Base-by-base conservation (phyloP, 1,140 invertebrate genomes). In the Rhyzopertha dominica region DNA sequence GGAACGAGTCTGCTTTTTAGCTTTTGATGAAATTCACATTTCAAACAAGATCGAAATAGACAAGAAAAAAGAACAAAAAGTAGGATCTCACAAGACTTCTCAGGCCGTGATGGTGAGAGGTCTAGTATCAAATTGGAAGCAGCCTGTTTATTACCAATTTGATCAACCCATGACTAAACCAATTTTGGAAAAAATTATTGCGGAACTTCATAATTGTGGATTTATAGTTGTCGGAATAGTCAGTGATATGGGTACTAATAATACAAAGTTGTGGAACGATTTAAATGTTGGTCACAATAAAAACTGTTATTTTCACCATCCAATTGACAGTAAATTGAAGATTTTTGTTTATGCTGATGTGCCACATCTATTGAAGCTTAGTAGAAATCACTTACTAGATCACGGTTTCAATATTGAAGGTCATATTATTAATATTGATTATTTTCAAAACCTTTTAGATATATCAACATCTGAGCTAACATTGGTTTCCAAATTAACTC, bases 11-110 rank as follows among this genome's bases (percentile, higher is more conserved):
- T 29, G 13, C 22, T 17, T 41, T 4, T 13, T 41, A 16, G 17
- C 25, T 10, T 41, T 41, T 13, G 39, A 41, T 30, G 39, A 41
- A 41, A 13, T 41, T 4, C 22, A 28, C 13, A 7, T 41, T 4
- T 41, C 39, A 5, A 30, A 30, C 30, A 3, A 30, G 17, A 29
- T 30, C 5, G 4, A 16, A 14, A 17, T 41, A 14, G 39, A 41
- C 5, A 5, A 5, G 4, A 16, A 35, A 16, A 22, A 30, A 18
- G 3, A 41, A 30, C 16, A 30, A 18, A 14, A 29, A 20, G 4
- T 31, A 16, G 25, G 26, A 8, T 10, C 39, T 3, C 28, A 30
- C 13, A 28, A 16, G 18, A 4, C 39, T 14, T 5, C 5, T 3
- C 39, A 41, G 30, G 16, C 20, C 4, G 39, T 41, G 9, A 5